Evolutionary conservation across 2,113 vertebrate genomes (phyloP).

Genomic region (Erythrolamprus reginae): DNA sequence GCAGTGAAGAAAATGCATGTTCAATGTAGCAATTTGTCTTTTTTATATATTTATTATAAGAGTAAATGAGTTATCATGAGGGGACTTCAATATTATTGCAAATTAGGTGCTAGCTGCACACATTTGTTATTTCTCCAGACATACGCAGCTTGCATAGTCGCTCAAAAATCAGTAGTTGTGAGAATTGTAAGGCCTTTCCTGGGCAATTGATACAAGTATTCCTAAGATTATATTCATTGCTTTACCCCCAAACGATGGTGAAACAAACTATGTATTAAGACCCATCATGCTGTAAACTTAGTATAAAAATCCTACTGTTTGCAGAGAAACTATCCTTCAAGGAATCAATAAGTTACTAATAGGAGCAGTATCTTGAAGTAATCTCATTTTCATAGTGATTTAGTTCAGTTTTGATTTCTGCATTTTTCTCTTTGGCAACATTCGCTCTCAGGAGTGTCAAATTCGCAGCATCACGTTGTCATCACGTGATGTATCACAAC

Average conservation of each 20-base stretch:
- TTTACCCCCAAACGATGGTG: conserved; percentile 25
- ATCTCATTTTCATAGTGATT: conserved; percentile 49
- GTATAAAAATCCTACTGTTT: conserved; percentile 54
- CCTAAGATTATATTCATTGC: neutral
- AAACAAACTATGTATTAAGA: conserved; percentile 41
- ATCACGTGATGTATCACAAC: no score
- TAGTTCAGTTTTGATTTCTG: conserved; percentile 32
- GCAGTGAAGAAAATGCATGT: conserved; percentile 81
- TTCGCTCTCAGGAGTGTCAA: neutral
- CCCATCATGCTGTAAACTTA: conserved; percentile 53
- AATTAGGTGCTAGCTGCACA: conserved; percentile 75
- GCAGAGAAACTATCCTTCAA: conserved; percentile 53
- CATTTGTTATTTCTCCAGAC: conserved; percentile 75
- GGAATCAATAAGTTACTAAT: conserved; percentile 42
- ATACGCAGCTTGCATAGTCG: conserved; percentile 64
- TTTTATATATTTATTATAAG: conserved; percentile 86
- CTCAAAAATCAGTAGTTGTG: conserved; percentile 64
- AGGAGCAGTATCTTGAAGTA: conserved; percentile 32
- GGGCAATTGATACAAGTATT: conserved; percentile 47
- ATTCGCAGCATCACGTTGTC: no score
- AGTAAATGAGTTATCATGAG: conserved; percentile 83
- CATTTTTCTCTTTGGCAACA: conserved; percentile 17
- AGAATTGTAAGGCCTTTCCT: conserved; percentile 53
- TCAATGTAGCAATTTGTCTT: conserved; percentile 85
- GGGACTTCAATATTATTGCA: conserved; percentile 79